Evolutionary conservation across 2,888 invertebrate species (phyloP), one percentile per base, ranked within the genome.

Genomic region (Thera britannica): DNA sequence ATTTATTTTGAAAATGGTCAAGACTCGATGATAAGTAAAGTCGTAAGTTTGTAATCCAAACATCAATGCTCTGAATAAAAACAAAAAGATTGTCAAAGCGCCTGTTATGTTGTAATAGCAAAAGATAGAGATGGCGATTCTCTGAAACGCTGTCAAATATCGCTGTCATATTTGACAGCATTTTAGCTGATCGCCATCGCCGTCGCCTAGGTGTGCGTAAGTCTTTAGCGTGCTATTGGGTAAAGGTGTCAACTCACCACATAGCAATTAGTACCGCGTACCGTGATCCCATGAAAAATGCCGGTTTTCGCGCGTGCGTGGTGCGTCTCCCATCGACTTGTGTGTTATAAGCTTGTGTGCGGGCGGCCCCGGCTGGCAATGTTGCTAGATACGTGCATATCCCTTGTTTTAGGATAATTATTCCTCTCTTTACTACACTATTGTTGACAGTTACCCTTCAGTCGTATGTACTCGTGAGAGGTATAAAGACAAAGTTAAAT

Each of bases 171-270:
- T n/a, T n/a, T n/a, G n/a, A n/a, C n/a, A n/a, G n/a, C n/a, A n/a
- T n/a, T n/a, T n/a, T n/a, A n/a, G n/a, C n/a, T n/a, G n/a, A n/a
- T n/a, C n/a, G n/a, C n/a, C n/a, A n/a, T n/a, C n/a, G n/a, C n/a
- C n/a, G n/a, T n/a, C n/a, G n/a, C n/a, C n/a, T n/a, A n/a, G n/a
- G n/a, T n/a, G n/a, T n/a, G n/a, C n/a, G n/a, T n/a, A n/a, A n/a
- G n/a, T n/a, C n/a, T n/a, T 38, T 58, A 48, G 58, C 64, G 46
- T 59, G 58, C 8, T 38, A 44, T 54, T 3, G 49, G 4, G 34
- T 51, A 57, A 60, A 66, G 68, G 66, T 70, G 69, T 70, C 60
- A 63, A 62, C 60, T 63, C 65, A 63, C 62, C 66, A 48, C 58
- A 58, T 62, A 46, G 61, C 55, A 59, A 70, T 66, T 66, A 70